Evolutionary conservation across 2,113 vertebrate genomes (phyloP).

Genomic region (Myiozetetes cayanensis): DNA sequence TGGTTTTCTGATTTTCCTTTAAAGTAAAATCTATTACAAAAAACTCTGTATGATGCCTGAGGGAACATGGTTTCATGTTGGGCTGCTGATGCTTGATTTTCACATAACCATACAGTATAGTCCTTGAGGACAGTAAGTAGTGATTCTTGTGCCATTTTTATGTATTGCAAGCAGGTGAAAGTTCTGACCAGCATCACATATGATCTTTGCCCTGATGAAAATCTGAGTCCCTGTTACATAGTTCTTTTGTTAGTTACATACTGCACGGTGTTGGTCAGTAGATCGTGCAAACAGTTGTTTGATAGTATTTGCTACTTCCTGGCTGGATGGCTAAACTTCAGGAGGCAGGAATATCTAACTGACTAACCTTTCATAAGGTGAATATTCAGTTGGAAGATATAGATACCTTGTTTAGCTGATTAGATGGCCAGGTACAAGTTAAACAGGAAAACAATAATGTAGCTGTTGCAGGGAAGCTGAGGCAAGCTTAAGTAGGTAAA

Average conservation of each 20-base stretch:
- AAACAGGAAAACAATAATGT: neutral
- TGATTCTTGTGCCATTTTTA: neutral
- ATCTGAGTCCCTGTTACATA: neutral
- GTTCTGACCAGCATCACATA: neutral
- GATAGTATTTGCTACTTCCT: neutral
- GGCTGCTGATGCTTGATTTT: neutral
- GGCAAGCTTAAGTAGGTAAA: neutral
- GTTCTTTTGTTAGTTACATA: neutral
- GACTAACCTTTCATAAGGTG: neutral
- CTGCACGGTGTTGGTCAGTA: neutral
- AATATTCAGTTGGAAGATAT: neutral
- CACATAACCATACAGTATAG: neutral
- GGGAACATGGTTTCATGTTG: neutral
- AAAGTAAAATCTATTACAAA: neutral
- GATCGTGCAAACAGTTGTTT: neutral
- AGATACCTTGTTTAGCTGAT: neutral
- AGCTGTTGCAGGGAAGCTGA: neutral
- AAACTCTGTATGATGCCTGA: neutral
- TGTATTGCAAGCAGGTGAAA: neutral
- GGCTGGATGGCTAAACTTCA: neutral
- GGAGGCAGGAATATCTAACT: neutral
- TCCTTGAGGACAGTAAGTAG: neutral
- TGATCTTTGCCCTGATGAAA: neutral
- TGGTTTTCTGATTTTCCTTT: neutral
- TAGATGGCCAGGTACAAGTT: neutral